These are phyloP conservation scores for Lobophora halterata DNA, from an alignment of 2,888 invertebrate genomes.

Conservation along the genomic window DNA sequence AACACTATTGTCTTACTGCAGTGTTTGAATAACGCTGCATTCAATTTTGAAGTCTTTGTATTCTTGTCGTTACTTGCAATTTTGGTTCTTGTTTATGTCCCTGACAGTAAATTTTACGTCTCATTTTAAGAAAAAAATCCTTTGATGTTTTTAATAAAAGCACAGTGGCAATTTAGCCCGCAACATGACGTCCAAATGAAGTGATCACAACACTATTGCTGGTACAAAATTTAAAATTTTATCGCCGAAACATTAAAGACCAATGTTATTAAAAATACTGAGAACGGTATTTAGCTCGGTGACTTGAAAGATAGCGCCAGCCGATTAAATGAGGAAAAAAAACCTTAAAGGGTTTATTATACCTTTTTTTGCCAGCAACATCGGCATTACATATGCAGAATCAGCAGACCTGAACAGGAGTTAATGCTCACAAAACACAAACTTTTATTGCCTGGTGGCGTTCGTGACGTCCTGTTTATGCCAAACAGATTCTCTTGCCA, in stretches of 20 bases:
- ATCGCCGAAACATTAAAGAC: slow-evolving; percentile 27
- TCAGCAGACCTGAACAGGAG: slow-evolving; percentile 61
- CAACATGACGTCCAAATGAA: slow-evolving; percentile 19
- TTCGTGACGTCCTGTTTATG: slow-evolving; percentile 66
- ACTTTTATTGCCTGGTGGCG: slow-evolving; percentile 43
- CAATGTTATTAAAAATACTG: slow-evolving; percentile 34
- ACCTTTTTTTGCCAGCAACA: slow-evolving; percentile 46
- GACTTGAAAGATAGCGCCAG: slow-evolving; percentile 63
- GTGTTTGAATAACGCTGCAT: slow-evolving; percentile 29
- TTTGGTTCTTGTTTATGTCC: slow-evolving; percentile 22
- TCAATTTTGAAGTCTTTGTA: slow-evolving; percentile 24
- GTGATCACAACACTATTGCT: slow-evolving; percentile 19
- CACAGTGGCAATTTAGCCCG: slow-evolving; percentile 19
- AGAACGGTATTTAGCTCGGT: slow-evolving; percentile 40
- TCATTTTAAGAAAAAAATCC: slow-evolving; percentile 8
- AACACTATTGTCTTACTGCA: slow-evolving; percentile 40
- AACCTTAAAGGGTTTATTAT: slow-evolving; percentile 50
- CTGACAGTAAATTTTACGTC: slow-evolving; percentile 14
- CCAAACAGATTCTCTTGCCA: slow-evolving; percentile 44
- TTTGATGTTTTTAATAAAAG: slow-evolving; percentile 1
- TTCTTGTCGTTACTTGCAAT: slow-evolving; percentile 20
- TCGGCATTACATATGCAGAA: slow-evolving; percentile 65
- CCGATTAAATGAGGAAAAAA: slow-evolving; percentile 58
- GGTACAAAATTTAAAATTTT: slow-evolving; percentile 21
- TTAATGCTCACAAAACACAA: slow-evolving; percentile 36